phyloP scores from a whole-genome alignment of 2,113 vertebrate species.

The Eonycteris spelaea region DNA sequence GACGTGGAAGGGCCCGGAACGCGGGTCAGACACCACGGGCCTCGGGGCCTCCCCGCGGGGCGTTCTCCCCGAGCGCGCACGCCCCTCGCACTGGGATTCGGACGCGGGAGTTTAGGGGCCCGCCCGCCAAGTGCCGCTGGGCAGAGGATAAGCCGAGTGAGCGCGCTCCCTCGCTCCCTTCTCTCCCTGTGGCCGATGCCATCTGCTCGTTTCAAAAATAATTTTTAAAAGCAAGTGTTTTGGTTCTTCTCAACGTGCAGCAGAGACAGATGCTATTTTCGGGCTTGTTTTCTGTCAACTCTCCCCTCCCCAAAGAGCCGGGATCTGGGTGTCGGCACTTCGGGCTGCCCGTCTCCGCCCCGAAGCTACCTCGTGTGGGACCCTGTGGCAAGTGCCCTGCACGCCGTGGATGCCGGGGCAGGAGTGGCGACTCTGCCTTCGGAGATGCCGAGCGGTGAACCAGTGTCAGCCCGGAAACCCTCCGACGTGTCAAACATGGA shows the following conservation, averaged over 20 bases:
- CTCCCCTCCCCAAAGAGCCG: neutral
- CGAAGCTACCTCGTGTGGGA: neutral
- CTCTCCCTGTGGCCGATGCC: conserved; percentile 70
- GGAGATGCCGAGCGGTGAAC: neutral
- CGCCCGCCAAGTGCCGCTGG: conserved; percentile 22
- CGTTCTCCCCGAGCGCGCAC: neutral
- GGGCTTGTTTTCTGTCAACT: conserved; percentile 65
- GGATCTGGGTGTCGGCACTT: neutral
- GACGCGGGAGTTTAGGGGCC: neutral
- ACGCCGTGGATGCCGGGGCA: neutral
- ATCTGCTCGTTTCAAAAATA: conserved; percentile 80
- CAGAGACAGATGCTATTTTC: conserved; percentile 76
- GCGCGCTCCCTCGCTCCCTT: conserved; percentile 54
- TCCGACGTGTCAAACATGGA: neutral
- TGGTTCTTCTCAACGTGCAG: conserved; percentile 69
- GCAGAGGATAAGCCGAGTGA: conserved; percentile 56
- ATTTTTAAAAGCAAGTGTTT: conserved; percentile 79
- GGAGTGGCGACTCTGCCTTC: neutral
- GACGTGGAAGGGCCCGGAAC: neutral
- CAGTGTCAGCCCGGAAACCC: neutral
- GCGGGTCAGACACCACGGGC: neutral
- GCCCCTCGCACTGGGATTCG: neutral
- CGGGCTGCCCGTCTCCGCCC: neutral
- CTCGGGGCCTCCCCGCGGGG: neutral
- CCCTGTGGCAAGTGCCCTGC: neutral